These are phyloP conservation scores for Bubo scandiacus DNA, from an alignment of 2,113 vertebrate species.

Conservation along the genomic window DNA sequence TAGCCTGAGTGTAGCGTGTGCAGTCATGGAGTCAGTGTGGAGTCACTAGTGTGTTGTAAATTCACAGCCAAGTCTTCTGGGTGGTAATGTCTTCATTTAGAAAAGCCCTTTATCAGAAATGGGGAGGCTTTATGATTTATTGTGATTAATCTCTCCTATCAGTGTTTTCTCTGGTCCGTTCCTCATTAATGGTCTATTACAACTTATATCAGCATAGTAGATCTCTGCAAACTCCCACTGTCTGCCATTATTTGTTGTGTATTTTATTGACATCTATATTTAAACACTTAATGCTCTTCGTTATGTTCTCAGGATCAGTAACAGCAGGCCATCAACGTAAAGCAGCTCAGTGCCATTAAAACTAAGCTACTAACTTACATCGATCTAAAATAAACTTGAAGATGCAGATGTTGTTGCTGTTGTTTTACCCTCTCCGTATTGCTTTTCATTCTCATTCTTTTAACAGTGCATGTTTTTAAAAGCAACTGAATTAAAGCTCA, in stretches of 20 bases:
- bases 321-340: conserved; percentile 37
- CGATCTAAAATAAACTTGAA: neutral
- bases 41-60: neutral
- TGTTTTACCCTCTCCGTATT: neutral
- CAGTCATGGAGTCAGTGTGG: neutral
- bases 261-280: conserved; percentile 54
- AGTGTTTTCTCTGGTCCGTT: neutral
- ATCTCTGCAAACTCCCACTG: neutral
- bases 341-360: conserved; percentile 41
- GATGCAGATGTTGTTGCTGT: conserved; percentile 1
- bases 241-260: neutral
- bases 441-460: neutral
- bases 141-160: conserved; percentile 16
- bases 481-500: neutral
- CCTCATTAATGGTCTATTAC: conserved; percentile 2
- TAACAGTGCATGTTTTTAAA: neutral
- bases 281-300: conserved; percentile 52
- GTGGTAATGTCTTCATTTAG: neutral
- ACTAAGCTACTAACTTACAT: conserved; percentile 30
- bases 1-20: neutral
- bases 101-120: neutral
- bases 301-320: conserved; percentile 36
- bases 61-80: neutral
- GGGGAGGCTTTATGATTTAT: neutral
- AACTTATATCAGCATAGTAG: neutral